A percentile compares a stretch with the other conserved stretches of the same genome.
These are phyloP conservation scores for Amphiura filiformis DNA, from an alignment of 35 echinoderm and acorn worm species.

Conservation along the genomic window DNA sequence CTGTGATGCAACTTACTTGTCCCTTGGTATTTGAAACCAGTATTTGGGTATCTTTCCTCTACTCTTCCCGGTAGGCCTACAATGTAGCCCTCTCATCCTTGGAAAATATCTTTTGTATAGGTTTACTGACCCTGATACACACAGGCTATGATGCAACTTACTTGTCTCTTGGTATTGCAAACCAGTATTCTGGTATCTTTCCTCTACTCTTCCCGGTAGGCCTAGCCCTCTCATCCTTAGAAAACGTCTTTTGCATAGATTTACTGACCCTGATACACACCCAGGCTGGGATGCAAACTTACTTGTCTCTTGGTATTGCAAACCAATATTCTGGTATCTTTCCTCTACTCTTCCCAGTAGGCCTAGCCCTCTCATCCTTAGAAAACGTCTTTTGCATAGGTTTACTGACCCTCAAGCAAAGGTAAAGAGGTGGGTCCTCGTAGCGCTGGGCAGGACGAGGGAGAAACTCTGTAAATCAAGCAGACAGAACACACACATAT, in stretches of 20 bases:
- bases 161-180: constrained; percentile 92
- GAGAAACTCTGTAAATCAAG: constrained; percentile 70
- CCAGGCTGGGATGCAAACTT: too few species aligned
- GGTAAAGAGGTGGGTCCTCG: constrained; percentile 94
- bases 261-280: too few species aligned
- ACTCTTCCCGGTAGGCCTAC: too few species aligned
- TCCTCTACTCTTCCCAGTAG: constrained; percentile 20
- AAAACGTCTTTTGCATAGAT: constrained; percentile 92
- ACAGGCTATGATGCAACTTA: too few species aligned
- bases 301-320: constrained; percentile 92
- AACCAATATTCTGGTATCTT: constrained; percentile 97
- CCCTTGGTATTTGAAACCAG: too few species aligned
- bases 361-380: background rate
- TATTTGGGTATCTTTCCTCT: too few species aligned
- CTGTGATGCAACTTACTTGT: too few species aligned
- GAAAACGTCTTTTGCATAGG: constrained; percentile 94
- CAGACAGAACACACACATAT: too few species aligned
- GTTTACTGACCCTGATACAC: too few species aligned
- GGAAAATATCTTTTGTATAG: too few species aligned
- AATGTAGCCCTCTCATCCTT: too few species aligned
- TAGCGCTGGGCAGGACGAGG: constrained; percentile 82
- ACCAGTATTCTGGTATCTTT: constrained; percentile 94
- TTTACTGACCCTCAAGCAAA: constrained; percentile 77
- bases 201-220: constrained; percentile 19
- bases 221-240: background rate